phyloP scores from a whole-genome alignment of 2,888 invertebrate species.

The Drosophila histrio region DNA sequence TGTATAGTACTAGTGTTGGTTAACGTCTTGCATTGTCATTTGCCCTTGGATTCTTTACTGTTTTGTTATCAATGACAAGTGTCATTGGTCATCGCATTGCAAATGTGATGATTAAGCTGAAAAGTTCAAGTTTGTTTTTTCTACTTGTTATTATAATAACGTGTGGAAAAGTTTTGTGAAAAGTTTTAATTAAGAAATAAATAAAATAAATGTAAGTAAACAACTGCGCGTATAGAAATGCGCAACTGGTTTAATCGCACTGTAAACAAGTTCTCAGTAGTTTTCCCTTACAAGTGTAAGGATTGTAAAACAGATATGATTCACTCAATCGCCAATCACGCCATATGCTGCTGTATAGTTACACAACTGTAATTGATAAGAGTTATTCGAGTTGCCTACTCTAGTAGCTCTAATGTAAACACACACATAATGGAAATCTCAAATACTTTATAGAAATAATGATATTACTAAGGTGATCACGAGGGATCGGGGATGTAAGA shows the following conservation, averaged over 20 bases:
- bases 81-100: conserved; percentile 2
- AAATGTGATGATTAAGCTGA: conserved; percentile 38
- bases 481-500: not conserved
- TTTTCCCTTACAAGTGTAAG: conserved; percentile 25
- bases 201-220: not conserved
- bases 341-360: conserved; percentile 28
- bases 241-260: conserved; percentile 25
- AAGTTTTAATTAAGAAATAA: not conserved
- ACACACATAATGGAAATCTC: not conserved
- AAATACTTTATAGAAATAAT: not conserved
- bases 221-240: not conserved
- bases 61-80: conserved; percentile 28
- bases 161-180: not conserved
- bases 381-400: not conserved
- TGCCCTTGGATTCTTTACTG: conserved; percentile 9
- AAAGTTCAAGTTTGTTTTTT: conserved; percentile 26
- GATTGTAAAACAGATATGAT: conserved; percentile 28
- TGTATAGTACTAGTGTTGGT: too few species aligned
- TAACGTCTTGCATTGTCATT: conserved; percentile 7
- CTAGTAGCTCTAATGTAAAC: not conserved
- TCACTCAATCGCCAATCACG: conserved; percentile 49
- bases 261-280: conserved; percentile 38
- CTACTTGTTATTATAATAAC: too few species aligned
- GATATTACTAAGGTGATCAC: conserved; percentile 1
- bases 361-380: conserved; percentile 29